Evolutionary conservation across 2,888 invertebrate species (phyloP), one percentile per base, ranked within the genome.

Genomic region (Suillia variegata): DNA sequence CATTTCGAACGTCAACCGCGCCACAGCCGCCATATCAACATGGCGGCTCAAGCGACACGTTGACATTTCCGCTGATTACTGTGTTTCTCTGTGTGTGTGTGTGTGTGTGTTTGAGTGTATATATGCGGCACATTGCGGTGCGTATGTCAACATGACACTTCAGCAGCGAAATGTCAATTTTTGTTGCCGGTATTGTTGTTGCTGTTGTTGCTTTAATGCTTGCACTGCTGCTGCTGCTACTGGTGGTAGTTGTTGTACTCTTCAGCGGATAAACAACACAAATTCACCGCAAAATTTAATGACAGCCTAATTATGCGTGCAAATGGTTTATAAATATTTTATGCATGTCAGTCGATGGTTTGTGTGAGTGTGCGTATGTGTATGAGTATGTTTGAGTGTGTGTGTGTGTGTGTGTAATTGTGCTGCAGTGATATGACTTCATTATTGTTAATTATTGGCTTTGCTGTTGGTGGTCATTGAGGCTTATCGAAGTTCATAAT

Each of bases 241-340:
- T 31, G 31, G 31, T 31, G 5, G 12, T 12, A 8, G 31, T 31
- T 31, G 31, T 31, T 31, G n/a, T 12, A n/a, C 38, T n/a, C n/a
- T 26, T 26, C 26, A 10, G 26, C 26, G 26, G 26, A 26, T 26
- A 26, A 26, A 26, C 26, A 26, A 26, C 26, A 26, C 5, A 26
- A 26, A 6, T 38, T 65, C 73, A 67, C 74, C 73, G 74, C 76
- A 70, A 70, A 71, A 70, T 77, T 75, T 76, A 75, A 76, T 76
- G 78, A 78, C 78, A 78, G 70, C 68, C 78, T 77, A 77, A 77
- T 77, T 77, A 77, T 78, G 78, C 77, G 78, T 76, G 75, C 75
- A 78, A 78, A 77, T 75, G 78, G 69, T 75, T 76, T 75, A 77
- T 77, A 78, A 77, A 77, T 78, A 77, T 77, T 77, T 77, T 68